Base-by-base conservation (phyloP, 2,888 invertebrate genomes). In the Xanthia togata region DNA sequence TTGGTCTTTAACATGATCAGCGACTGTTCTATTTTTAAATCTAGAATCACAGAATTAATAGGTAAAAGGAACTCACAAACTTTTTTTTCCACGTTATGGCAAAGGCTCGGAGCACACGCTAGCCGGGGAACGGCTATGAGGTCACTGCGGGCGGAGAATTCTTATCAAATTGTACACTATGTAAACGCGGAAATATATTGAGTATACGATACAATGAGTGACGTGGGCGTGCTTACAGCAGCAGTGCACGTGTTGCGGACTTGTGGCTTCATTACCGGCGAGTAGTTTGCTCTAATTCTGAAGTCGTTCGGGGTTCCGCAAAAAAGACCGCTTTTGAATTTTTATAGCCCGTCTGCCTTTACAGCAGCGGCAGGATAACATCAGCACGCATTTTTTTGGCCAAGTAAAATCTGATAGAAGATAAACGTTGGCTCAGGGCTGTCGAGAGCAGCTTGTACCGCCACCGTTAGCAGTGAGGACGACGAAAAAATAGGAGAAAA, bases 71-170 rank as follows among this genome's bases (percentile, higher is more conserved):
- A 83, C 77, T 79, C 81, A 88, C 89, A 79, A 78, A 79, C 70
- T 85, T 88, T 88, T 68, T 88, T 87, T 84, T 82, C 80, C 50
- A 68, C 67, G 50, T 78, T 74, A 70, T 71, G 73, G 79, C 81
- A 75, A 81, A 72, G 71, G 70, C 74, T 65, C 70, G 75, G 53
- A 73, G 73, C 88, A 90, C 87, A 87, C 89, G 90, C 82, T 84
- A 82, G 82, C 84, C 87, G 77, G 75, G 85, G 82, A 81, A 83
- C 82, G 79, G 81, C 81, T 85, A 88, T 83, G 81, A 87, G 92
- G 92, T 94, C 92, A 96, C 95, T 96, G 92, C 82, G 84, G 84
- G 92, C 82, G 84, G 84, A 89, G 84, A 84, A 78, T 87, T 90
- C 89, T 93, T 93, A 94, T 93, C 92, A 91, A 87, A 88, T 88